Percentiles rank a stretch among this genome's conserved stretches.
phyloP scores from a whole-genome alignment of 2,113 vertebrate species.

The Amphilophus citrinellus region DNA sequence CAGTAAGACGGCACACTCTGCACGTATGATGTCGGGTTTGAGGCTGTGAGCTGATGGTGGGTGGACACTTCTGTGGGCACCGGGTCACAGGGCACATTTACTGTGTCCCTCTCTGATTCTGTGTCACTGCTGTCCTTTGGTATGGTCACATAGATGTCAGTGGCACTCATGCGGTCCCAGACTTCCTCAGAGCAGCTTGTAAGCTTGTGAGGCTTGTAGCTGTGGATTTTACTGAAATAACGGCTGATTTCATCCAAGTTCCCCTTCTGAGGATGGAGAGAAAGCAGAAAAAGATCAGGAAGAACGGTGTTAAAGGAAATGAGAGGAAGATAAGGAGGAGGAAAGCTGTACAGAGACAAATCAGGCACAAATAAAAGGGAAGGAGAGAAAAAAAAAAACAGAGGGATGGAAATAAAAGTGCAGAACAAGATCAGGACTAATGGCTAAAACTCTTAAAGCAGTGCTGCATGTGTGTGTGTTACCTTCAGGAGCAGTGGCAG shows the following conservation, averaged over 20 bases:
- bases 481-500: slow-evolving; percentile 80
- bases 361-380: not conserved
- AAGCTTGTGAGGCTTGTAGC: slow-evolving; percentile 67
- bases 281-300: not conserved
- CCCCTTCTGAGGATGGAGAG: slow-evolving; percentile 69
- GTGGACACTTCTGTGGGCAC: rapidly evolving
- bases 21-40: rapidly evolving
- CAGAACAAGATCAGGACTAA: not conserved
- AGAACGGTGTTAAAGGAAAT: slow-evolving; percentile 65
- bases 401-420: not conserved
- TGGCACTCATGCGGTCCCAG: slow-evolving; percentile 65
- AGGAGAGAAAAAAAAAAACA: not conserved
- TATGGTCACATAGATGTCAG: slow-evolving; percentile 8
- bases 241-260: slow-evolving; percentile 79
- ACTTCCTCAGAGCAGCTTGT: slow-evolving; percentile 67
- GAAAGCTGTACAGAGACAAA: not conserved
- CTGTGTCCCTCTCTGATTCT: not conserved
- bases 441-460: not conserved
- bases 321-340: not conserved
- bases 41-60: not conserved
- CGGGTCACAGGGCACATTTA: not conserved
- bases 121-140: not conserved
- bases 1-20: slow-evolving; percentile 19
- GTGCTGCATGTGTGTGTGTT: not conserved
- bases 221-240: slow-evolving; percentile 78